Base-by-base conservation (phyloP, 2,888 invertebrate species). In the Tetanocera ferruginea region DNA sequence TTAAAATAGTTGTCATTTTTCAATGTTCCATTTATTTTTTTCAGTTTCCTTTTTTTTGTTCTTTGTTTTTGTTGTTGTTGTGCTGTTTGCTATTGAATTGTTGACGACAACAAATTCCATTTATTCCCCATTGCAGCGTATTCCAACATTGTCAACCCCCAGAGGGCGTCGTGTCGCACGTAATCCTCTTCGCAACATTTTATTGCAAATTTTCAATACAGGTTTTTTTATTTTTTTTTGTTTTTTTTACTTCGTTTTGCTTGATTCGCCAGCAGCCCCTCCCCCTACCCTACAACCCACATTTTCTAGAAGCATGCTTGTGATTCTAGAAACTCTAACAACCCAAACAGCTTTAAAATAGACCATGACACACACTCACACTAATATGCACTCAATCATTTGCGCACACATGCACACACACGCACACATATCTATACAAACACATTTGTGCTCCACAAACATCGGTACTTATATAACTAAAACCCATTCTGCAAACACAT, bases 401-500 rank as follows among this genome's bases (percentile, higher is more conserved):
- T 73, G 73, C 51, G 49, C 17, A 76, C 5, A 34, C 11, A 64
- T 28, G n/a, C 64, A 72, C 28, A 64, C 64, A 55, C 25, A n/a
- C 37, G 52, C 49, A 74, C 25, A 74, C 69, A 64, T 66, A 78
- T 60, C 17, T n/a, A 55, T 74, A 70, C 23, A 37, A 43, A 11
- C 25, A 49, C 51, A 52, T 9, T 25, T 49, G 1, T n/a, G 17
- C 52, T 67, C 77, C 11, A 71, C 19, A 67, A 28, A 76, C 76
- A 74, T 4, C 52, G 55, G 60, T 55, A 19, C 75, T 19, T 28
- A 17, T 31, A 31, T 23, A 52, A 28, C 17, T 23, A 85, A 85
- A 85, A 85, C 83, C 81, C 84, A 84, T 84, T 86, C 83, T 84
- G 83, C 82, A 85, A 84, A 83, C 86, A 86, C 85, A 83, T 83